Percentiles rank a stretch among this genome's conserved stretches.
Evolutionary conservation across 2,797 vertebrate species (phyloP).

Genomic region (Limosa lapponica): DNA sequence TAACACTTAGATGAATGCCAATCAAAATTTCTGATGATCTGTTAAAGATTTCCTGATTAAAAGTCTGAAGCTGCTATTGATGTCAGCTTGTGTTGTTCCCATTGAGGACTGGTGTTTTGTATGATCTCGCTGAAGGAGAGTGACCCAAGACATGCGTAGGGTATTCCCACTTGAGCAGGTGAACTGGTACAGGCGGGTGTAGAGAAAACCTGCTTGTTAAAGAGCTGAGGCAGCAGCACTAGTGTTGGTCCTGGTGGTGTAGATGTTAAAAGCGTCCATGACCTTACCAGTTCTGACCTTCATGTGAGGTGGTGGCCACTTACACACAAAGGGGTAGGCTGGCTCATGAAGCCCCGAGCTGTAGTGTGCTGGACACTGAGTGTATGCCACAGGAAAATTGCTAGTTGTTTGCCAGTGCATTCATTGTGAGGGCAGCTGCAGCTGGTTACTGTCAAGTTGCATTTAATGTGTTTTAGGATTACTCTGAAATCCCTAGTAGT

Average conservation of each 20-base stretch:
- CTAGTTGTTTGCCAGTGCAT: accelerated
- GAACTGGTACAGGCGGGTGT: neutral
- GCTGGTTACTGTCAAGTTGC: neutral
- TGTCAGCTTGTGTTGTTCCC: neutral
- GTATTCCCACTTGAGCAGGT: neutral
- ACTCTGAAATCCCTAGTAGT: neutral
- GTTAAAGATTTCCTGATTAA: neutral
- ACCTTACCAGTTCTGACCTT: neutral
- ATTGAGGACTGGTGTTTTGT: accelerated
- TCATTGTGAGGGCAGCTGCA: neutral
- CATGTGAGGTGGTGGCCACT: accelerated
- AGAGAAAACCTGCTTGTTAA: neutral
- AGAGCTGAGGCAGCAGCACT: neutral
- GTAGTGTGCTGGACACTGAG: accelerated
- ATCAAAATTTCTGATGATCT: neutral
- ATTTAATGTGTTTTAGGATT: neutral
- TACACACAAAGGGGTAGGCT: neutral
- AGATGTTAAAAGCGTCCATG: neutral
- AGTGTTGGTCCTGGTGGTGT: neutral
- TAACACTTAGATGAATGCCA: neutral
- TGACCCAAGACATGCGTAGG: accelerated
- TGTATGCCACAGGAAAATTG: neutral
- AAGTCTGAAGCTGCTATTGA: neutral
- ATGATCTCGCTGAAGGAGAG: neutral
- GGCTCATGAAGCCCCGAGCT: accelerated